Conservation (phyloP, 2,888 invertebrate species). For the Thymelicus acteon region DNA sequence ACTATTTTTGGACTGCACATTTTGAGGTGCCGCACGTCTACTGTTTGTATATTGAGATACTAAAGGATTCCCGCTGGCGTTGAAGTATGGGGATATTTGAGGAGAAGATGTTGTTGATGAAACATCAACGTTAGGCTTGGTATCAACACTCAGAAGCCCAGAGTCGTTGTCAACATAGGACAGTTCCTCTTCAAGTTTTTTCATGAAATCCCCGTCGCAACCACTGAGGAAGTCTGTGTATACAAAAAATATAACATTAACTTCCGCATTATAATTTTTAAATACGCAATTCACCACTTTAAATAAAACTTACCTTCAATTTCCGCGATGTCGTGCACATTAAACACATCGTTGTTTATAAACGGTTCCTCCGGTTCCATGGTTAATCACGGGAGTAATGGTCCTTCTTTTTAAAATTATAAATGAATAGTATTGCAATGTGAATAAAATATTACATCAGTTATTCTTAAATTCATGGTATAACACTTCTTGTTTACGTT, state of each 20-base stretch:
- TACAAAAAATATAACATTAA: not conserved
- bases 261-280: not conserved
- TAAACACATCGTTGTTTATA: conserved; percentile 84
- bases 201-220: conserved; percentile 88
- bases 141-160: conserved; percentile 64
- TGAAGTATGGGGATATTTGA: conserved; percentile 65
- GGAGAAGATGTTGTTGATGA: conserved; percentile 59
- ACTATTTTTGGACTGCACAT: conserved; percentile 57
- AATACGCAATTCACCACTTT: not conserved
- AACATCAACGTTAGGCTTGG: conserved; percentile 58
- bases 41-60: conserved; percentile 70
- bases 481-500: conserved; percentile 28
- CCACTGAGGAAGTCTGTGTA: conserved; percentile 87
- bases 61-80: conserved; percentile 67
- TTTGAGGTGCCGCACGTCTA: conserved; percentile 53
- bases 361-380: conserved; percentile 75
- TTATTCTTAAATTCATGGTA: conserved; percentile 9
- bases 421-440: conserved; percentile 6
- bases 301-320: conserved; percentile 85
- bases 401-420: not conserved
- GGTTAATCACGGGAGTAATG: not conserved
- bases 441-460: conserved; percentile 17
- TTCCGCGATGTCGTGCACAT: conserved; percentile 87
- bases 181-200: conserved; percentile 75
- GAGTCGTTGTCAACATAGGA: conserved; percentile 66